These are phyloP conservation scores for Percina caprodes DNA, from an alignment of 2,113 vertebrate genomes.

Conservation along the genomic window DNA sequence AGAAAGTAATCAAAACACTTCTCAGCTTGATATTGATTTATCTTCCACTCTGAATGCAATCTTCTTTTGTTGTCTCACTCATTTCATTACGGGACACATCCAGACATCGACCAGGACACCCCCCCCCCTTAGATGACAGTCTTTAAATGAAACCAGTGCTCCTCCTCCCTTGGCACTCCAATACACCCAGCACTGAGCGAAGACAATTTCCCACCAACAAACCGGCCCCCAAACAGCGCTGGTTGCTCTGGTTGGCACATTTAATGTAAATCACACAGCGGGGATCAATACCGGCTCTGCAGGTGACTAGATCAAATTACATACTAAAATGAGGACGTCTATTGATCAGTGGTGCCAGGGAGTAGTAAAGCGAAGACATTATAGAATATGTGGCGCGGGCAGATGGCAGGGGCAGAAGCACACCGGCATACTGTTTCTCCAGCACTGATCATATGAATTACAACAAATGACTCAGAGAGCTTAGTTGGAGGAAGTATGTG, in stretches of 20 bases:
- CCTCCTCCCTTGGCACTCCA: constrained; percentile 30
- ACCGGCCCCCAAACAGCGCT: background rate
- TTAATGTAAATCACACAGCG: constrained; percentile 63
- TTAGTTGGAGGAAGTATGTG: constrained; percentile 21
- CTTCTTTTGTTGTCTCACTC: constrained; percentile 54
- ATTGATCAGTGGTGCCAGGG: constrained; percentile 70
- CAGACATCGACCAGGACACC: constrained; percentile 55
- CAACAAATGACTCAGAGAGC: constrained; percentile 50
- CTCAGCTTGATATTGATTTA: constrained; percentile 60
- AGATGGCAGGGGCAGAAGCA: constrained; percentile 44
- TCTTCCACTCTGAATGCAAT: constrained; percentile 53
- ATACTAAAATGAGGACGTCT: constrained; percentile 75
- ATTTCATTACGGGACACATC: constrained; percentile 67
- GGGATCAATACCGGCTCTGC: constrained; percentile 71
- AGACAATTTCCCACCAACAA: constrained; percentile 58
- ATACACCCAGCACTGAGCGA: background rate
- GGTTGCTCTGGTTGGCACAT: background rate
- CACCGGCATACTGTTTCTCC: constrained; percentile 53
- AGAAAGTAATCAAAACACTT: constrained; percentile 64
- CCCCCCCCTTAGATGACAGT: constrained; percentile 6
- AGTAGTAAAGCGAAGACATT: constrained; percentile 70
- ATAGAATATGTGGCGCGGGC: constrained; percentile 33
- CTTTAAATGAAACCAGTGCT: constrained; percentile 30
- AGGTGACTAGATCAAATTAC: constrained; percentile 80
- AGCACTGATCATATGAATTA: constrained; percentile 54